phyloP scores from a whole-genome alignment of 2,888 invertebrate species.

The Acrocera orbiculus region DNA sequence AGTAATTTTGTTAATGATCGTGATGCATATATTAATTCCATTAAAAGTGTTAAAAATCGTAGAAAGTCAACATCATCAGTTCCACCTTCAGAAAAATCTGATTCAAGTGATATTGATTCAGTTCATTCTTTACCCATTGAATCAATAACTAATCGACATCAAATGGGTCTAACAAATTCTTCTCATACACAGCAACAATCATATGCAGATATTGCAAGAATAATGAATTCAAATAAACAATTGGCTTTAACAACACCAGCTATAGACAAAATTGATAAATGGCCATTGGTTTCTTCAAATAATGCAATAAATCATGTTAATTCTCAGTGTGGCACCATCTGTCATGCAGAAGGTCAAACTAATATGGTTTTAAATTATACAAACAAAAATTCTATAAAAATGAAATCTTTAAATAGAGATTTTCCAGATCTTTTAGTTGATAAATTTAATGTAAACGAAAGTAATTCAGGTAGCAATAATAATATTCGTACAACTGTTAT shows the following conservation, averaged over 20 bases:
- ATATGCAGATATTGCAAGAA: conserved; percentile 68
- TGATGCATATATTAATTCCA: conserved; percentile 15
- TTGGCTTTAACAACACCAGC: conserved; percentile 2
- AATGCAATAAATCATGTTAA: neutral
- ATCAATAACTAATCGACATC: conserved; percentile 16
- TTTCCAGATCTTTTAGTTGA: conserved; percentile 18
- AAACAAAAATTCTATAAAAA: conserved; percentile 5
- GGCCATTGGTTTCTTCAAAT: conserved; percentile 15
- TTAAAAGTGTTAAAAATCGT: conserved; percentile 27
- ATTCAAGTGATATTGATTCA: conserved; percentile 65
- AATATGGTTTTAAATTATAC: conserved; percentile 1
- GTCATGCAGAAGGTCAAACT: conserved; percentile 8
- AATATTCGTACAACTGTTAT: neutral
- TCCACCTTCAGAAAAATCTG: conserved; percentile 71
- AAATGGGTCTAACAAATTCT: conserved; percentile 8
- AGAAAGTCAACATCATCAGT: conserved; percentile 58
- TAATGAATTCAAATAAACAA: conserved; percentile 25
- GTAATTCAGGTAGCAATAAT: conserved; percentile 8
- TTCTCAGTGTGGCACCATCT: conserved; percentile 7
- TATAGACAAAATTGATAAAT: conserved; percentile 13
- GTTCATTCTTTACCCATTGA: conserved; percentile 66
- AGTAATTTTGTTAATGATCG: conserved; percentile 16
- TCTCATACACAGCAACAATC: conserved; percentile 34
- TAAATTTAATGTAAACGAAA: conserved; percentile 6
- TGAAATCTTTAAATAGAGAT: conserved; percentile 16